These are phyloP conservation scores for Pristionchus entomophagus DNA, from an alignment of 2,888 invertebrate species.

Conservation along the genomic window DNA sequence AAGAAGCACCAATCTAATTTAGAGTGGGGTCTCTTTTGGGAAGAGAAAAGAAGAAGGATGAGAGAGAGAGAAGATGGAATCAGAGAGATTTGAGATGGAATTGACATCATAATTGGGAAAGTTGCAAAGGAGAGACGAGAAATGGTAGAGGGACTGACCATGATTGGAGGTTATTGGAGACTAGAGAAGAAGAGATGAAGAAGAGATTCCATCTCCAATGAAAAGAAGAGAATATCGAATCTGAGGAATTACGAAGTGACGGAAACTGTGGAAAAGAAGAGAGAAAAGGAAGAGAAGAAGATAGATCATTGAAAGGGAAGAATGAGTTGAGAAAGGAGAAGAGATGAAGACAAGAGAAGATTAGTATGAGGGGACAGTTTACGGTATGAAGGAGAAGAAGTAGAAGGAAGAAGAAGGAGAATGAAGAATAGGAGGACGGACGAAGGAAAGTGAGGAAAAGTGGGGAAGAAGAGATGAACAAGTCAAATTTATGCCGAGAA, in stretches of 20 bases:
- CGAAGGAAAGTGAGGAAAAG: slow-evolving; percentile 19
- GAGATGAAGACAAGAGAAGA: background rate
- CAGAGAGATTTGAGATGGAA: background rate
- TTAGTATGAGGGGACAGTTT: background rate
- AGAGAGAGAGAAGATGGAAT: background rate
- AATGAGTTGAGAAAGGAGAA: background rate
- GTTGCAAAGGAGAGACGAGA: background rate
- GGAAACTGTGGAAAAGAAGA: background rate
- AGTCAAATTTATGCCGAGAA: slow-evolving; percentile 19
- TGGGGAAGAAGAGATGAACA: slow-evolving; percentile 16
- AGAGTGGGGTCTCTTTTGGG: background rate
- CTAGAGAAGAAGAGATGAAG: background rate
- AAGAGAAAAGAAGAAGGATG: background rate
- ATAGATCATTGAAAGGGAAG: background rate
- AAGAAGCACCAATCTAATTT: background rate
- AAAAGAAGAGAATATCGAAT: background rate
- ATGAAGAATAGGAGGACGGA: background rate
- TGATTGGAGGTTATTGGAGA: background rate
- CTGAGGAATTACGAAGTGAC: background rate
- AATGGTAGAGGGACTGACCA: background rate
- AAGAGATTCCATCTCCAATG: background rate
- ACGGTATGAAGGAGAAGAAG: background rate
- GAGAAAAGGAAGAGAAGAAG: slow-evolving; percentile 20
- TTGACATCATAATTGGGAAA: background rate
- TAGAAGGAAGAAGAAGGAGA: slow-evolving; percentile 25